Evolutionary conservation across 2,888 invertebrate species (phyloP), one percentile per base, ranked within the genome.

Genomic region (Temnothorax unifasciatus): DNA sequence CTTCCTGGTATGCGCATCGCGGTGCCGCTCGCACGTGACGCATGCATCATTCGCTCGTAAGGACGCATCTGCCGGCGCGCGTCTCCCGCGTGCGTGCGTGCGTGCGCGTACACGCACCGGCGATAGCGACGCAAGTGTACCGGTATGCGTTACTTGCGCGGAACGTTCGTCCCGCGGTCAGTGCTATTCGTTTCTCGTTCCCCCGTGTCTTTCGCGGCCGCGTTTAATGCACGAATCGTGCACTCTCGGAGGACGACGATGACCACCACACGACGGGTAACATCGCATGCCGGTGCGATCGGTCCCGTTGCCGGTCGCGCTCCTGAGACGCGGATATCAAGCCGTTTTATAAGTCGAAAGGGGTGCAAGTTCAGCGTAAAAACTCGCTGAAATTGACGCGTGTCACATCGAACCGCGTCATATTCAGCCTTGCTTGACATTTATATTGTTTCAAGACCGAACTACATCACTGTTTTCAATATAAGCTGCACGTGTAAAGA

Each of bases 1-100:
- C 91, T 91, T 90, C 90, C 89, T 91, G 91, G 90, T 91, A 87
- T 89, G 88, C 85, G 90, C 84, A 84, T 86, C 86, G 79, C 15
- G 44, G 64, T 83, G 86, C 82, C 83, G 75, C 61, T 74, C 68
- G 79, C 90, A 87, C 90, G 87, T 86, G 87, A 89, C 86, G 89
- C 87, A 87, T 91, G 87, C 88, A 89, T 90, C 88, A 89, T 89
- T 87, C 90, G 77, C 83, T 90, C 88, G 88, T 88, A 89, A 89
- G 88, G 77, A 86, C 29, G 52, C 47, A 64, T 38, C 21, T 66
- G n/a, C 34, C 64, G 29, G 54, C 47, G 21, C 54, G 21, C 44
- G 82, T 29, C 34, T 52, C 29, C 15, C 64, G 25, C 47, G n/a
- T n/a, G 54, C 68, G 69, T 15, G 54, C 41, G 21, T 38, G 18